Base-by-base conservation (phyloP, 2,797 vertebrate genomes). In the Brachymystax lenok region DNA sequence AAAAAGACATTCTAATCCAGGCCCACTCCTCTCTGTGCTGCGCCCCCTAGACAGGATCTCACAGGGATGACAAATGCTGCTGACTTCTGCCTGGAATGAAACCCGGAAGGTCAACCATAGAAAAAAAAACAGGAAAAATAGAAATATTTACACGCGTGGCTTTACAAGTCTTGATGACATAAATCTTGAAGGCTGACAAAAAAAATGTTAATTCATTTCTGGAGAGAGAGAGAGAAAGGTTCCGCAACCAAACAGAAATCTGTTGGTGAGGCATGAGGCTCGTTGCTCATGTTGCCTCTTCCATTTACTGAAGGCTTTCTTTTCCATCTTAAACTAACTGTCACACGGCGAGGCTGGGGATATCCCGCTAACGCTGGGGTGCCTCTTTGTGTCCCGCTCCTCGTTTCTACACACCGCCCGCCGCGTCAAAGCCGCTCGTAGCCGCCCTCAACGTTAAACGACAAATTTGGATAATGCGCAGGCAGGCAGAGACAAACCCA, bases 381-480 rank as follows among this genome's bases (percentile, higher is more conserved):
- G 88, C 86, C 82, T 85, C 91, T 90, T 90, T 88, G 87, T 83
- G 88, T 90, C 87, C 85, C 76, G 71, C 80, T 88, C 82, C 86
- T 88, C 84, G 71, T 87, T 91, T 87, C 82, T 78, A 79, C 83
- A 83, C 82, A 86, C 87, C 80, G 87, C 85, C 21, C 78, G 86
- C 83, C 52, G 81, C 90, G 90, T 94, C 93, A 93, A 92, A 92
- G 90, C 88, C 52, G 87, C 84, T 92, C 91, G 92, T 83, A 91
- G 83, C 89, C 56, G 59, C 59, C 59, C 91, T 94, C 90, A 90
- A 88, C 86, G 86, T 84, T 86, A 92, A 93, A 92, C 87, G 89
- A 88, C 88, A 94, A 92, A 95, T 95, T 90, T 92, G 87, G 94
- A 93, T 94, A 94, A 94, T 93, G 86, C 87, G 88, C 88, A 86